A percentile compares a stretch with the other conserved stretches of the same genome.
These are phyloP conservation scores for Callopanchax toddi DNA, from an alignment of 2,113 vertebrate species.

Conservation along the genomic window DNA sequence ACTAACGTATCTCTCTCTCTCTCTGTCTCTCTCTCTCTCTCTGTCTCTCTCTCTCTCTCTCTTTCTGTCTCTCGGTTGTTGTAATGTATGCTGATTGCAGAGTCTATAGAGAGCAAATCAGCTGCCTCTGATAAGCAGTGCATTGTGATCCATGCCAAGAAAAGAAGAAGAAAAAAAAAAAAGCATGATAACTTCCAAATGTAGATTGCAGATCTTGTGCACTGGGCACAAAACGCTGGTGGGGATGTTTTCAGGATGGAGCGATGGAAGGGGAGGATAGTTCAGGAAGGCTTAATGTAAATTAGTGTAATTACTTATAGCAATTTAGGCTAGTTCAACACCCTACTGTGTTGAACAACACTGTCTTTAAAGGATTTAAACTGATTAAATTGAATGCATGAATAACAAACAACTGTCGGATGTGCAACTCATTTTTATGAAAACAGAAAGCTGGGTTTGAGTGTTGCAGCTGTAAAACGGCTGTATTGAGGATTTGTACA, in stretches of 20 bases:
- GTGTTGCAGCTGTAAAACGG: background rate
- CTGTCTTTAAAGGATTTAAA: conserved; percentile 3
- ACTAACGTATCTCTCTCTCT: background rate
- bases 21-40: conserved; percentile 6
- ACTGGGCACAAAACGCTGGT: conserved; percentile 21
- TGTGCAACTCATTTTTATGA: background rate
- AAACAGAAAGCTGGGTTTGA: background rate
- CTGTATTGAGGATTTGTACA: background rate
- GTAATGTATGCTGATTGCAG: conserved; percentile 62
- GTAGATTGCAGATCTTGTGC: conserved; percentile 17
- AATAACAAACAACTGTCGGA: conserved; percentile 14
- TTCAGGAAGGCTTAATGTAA: conserved; percentile 42
- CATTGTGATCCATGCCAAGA: conserved; percentile 43
- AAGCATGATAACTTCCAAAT: conserved; percentile 19
- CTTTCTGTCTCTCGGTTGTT: conserved; percentile 13
- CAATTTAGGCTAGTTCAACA: conserved; percentile 20
- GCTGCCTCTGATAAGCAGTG: conserved; percentile 55
- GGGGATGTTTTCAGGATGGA: conserved; percentile 5
- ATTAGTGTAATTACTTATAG: conserved; percentile 44
- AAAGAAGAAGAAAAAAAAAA: conserved; percentile 12
- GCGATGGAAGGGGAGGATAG: conserved; percentile 4
- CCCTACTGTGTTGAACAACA: conserved; percentile 9
- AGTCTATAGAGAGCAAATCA: conserved; percentile 36
- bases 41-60: conserved; percentile 6
- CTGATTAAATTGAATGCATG: background rate